These are phyloP conservation scores for Oncorhynchus keta DNA, from an alignment of 2,113 vertebrate species.

Conservation along the genomic window DNA sequence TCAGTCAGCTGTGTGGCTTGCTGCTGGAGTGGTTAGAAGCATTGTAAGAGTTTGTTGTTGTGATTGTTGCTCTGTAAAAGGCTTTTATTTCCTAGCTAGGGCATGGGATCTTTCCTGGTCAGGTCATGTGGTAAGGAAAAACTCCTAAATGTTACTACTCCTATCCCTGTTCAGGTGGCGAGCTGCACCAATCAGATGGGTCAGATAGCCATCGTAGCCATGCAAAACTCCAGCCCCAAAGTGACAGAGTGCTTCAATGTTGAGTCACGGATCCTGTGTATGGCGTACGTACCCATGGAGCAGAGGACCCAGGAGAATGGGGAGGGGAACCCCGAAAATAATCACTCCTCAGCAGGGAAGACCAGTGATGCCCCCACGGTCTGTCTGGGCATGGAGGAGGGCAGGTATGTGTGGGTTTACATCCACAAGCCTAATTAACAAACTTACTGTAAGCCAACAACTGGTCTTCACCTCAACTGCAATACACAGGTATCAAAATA, in stretches of 20 bases:
- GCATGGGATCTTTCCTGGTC: too few relatives aligned
- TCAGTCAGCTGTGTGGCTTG: not conserved
- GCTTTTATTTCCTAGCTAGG: too few relatives aligned
- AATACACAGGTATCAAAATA: too few relatives aligned
- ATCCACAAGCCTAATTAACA: too few relatives aligned
- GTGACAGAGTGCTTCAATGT: slow-evolving; percentile 98
- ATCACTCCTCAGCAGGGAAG: slow-evolving; percentile 35
- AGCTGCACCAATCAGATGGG: slow-evolving; percentile 97
- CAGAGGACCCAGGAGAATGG: slow-evolving; percentile 64
- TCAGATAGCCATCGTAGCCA: slow-evolving; percentile 90
- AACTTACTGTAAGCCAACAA: too few relatives aligned
- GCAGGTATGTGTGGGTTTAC: slow-evolving; percentile 76
- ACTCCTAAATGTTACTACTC: not conserved
- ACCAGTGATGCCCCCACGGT: slow-evolving; percentile 76
- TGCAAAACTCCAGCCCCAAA: slow-evolving; percentile 88
- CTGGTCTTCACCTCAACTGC: too few relatives aligned
- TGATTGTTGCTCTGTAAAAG: too few relatives aligned
- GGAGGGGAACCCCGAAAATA: slow-evolving; percentile 46
- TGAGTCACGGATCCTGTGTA: slow-evolving; percentile 94
- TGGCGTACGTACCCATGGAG: slow-evolving; percentile 82
- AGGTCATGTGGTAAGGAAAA: too few relatives aligned
- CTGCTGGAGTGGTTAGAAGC: not conserved
- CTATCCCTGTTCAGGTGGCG: slow-evolving; percentile 78
- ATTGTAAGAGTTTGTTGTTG: too few relatives aligned
- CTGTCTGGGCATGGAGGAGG: slow-evolving; percentile 95